phyloP scores from a whole-genome alignment of 2,888 invertebrate genomes.

The Terebella lapidaria region DNA sequence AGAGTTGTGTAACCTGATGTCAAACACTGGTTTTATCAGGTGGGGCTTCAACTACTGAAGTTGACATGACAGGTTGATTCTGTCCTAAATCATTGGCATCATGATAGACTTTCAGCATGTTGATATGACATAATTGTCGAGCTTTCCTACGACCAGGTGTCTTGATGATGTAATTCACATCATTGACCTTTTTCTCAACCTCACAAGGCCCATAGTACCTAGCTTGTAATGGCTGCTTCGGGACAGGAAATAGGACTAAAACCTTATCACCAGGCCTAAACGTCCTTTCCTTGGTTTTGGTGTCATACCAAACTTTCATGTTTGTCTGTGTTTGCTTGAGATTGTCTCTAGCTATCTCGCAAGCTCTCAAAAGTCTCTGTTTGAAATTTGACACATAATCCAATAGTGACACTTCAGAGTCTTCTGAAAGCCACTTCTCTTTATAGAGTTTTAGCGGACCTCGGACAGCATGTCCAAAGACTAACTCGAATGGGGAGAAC shows the following conservation, averaged over 20 bases:
- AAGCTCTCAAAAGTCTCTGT: not conserved
- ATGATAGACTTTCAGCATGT: slow-evolving; percentile 9
- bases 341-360: not conserved
- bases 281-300: not conserved
- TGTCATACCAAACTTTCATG: not conserved
- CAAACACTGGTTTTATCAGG: not conserved
- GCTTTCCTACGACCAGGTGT: slow-evolving; percentile 6
- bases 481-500: slow-evolving; percentile 13
- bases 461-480: slow-evolving; percentile 1
- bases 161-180: not conserved
- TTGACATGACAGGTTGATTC: no score
- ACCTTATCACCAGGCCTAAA: not conserved
- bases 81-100: no score
- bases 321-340: not conserved
- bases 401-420: not conserved
- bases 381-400: not conserved
- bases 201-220: no score
- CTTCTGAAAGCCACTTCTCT: not conserved
- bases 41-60: no score
- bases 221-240: not conserved
- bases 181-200: not conserved
- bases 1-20: not conserved
- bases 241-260: not conserved
- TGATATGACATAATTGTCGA: slow-evolving; percentile 4
- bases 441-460: not conserved